Percentiles rank a stretch among this genome's conserved stretches.
Evolutionary conservation across 2,888 invertebrate genomes (phyloP).

Genomic region (Fabriciana adippe): DNA sequence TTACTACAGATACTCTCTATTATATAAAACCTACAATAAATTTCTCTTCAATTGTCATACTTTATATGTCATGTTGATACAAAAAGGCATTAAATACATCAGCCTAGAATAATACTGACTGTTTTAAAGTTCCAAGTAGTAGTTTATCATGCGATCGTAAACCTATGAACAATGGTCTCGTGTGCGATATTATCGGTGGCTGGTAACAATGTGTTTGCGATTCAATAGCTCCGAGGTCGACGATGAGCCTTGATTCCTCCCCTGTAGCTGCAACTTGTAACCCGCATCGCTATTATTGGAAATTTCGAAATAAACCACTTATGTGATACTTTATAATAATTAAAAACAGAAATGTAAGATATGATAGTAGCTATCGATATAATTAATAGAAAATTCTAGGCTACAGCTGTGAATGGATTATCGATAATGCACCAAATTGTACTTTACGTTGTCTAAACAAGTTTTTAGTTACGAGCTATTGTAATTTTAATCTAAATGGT

Average conservation of each 20-base stretch:
- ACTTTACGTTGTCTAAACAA: no score
- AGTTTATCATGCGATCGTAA: slow-evolving; percentile 41
- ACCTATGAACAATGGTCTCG: slow-evolving; percentile 48
- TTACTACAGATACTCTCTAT: background rate
- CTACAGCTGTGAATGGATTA: no score
- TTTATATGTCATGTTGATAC: background rate
- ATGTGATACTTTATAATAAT: background rate
- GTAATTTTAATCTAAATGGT: no score
- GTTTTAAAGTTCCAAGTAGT: slow-evolving; percentile 23
- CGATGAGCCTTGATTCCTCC: slow-evolving; percentile 46
- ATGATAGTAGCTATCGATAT: no score
- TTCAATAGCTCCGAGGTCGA: slow-evolving; percentile 48
- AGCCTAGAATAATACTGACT: slow-evolving; percentile 11
- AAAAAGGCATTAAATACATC: slow-evolving; percentile 15
- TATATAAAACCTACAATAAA: background rate
- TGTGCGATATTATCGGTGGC: slow-evolving; percentile 53
- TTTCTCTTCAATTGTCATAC: slow-evolving; percentile 16
- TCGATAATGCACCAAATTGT: no score
- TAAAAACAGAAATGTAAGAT: background rate
- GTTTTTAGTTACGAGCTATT: no score
- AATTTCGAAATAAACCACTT: background rate
- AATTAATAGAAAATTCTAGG: no score
- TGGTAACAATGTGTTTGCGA: slow-evolving; percentile 50
- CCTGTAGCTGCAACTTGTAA: slow-evolving; percentile 38
- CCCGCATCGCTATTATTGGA: slow-evolving; percentile 34